Evolutionary conservation across 37 sponge, comb jelly and placozoan genomes (phyloP).

Genomic region (Chondrosia reniformis): DNA sequence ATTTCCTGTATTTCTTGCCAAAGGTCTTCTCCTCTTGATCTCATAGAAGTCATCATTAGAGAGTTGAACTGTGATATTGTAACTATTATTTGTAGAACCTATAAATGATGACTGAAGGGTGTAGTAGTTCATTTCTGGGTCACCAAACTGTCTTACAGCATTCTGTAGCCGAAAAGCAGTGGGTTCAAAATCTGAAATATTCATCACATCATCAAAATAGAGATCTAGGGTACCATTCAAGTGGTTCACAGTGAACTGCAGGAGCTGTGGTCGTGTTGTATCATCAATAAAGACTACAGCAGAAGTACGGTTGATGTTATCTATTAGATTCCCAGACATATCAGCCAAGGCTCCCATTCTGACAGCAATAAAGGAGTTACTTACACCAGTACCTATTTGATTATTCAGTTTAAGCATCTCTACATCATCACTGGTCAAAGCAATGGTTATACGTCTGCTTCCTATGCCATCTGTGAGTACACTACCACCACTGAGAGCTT

Average conservation of each 20-base stretch:
- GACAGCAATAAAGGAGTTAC: slow-evolving; percentile 64
- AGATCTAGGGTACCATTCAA: slow-evolving; percentile 62
- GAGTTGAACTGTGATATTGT: slow-evolving; percentile 45
- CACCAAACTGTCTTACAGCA: slow-evolving; percentile 11
- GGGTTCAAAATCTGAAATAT: slow-evolving; percentile 49
- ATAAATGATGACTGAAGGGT: slow-evolving; percentile 51
- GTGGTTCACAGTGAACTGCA: slow-evolving; percentile 70
- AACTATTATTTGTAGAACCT: slow-evolving; percentile 37
- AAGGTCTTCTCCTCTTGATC: slow-evolving; percentile 51
- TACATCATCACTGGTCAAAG: slow-evolving; percentile 47
- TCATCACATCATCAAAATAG: slow-evolving; percentile 85
- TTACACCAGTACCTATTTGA: slow-evolving; percentile 38
- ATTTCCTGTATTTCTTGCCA: slow-evolving; percentile 45
- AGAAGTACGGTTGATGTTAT: slow-evolving; percentile 6
- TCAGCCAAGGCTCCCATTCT: slow-evolving; percentile 54
- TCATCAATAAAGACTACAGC: slow-evolving; percentile 62
- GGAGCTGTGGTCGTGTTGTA: slow-evolving; percentile 61
- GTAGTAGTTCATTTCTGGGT: slow-evolving; percentile 20
- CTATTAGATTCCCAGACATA: slow-evolving; percentile 46
- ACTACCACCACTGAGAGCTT: slow-evolving; percentile 49
- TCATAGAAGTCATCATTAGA: slow-evolving; percentile 76
- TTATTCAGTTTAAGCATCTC: slow-evolving; percentile 52
- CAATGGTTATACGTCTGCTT: slow-evolving; percentile 42
- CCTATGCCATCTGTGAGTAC: slow-evolving; percentile 53
- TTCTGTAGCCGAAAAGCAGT: slow-evolving; percentile 78